Conservation (phyloP, 2,797 vertebrate genomes). For the Pantherophis vulpinus region DNA sequence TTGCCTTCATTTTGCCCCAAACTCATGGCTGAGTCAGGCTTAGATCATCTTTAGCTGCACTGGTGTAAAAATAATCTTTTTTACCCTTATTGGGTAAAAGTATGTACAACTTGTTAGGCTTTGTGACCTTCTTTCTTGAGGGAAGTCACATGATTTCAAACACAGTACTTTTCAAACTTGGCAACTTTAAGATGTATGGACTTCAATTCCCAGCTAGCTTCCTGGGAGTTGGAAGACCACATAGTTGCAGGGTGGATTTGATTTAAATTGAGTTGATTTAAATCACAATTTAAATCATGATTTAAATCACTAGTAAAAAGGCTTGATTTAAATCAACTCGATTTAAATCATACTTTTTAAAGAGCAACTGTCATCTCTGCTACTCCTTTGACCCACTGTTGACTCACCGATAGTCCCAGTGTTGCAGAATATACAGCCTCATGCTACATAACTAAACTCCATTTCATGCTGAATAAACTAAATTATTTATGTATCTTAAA, state of each 20-base stretch:
- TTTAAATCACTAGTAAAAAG: too few relatives aligned
- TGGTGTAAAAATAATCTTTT: background rate
- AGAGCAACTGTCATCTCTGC: too few relatives aligned
- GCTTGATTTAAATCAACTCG: too few relatives aligned
- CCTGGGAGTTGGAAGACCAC: background rate
- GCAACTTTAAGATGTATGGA: background rate
- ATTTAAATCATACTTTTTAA: too few relatives aligned
- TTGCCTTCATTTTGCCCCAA: background rate
- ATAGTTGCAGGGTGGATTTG: background rate
- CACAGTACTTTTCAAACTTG: background rate
- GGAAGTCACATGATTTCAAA: background rate
- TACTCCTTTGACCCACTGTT: too few relatives aligned
- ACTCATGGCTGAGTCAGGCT: background rate
- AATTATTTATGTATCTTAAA: too few relatives aligned
- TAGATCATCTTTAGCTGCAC: background rate
- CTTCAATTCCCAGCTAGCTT: background rate
- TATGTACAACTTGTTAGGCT: background rate
- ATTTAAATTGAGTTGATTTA: too few relatives aligned
- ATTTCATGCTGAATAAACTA: too few relatives aligned
- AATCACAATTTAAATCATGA: too few relatives aligned
- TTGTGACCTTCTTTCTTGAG: background rate
- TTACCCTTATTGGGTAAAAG: background rate
- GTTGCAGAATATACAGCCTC: too few relatives aligned
- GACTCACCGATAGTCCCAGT: too few relatives aligned
- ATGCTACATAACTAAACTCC: too few relatives aligned